Base-by-base conservation (phyloP, 2,113 vertebrate genomes). In the Pao palembangensis region DNA sequence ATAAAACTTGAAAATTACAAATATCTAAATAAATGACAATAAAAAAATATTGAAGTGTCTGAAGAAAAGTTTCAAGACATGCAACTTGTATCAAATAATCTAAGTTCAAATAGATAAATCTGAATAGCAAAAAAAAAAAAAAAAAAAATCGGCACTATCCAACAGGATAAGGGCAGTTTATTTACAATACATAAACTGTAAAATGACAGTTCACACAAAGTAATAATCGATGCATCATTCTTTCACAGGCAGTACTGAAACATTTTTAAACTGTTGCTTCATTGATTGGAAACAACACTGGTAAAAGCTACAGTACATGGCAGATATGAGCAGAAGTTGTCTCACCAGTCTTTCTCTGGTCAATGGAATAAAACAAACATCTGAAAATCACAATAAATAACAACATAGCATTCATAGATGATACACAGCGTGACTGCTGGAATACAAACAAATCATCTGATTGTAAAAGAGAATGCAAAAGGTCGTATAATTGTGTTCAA, bases 171-270 rank as follows among this genome's bases (percentile, higher is more conserved):
- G 73, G 76, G 79, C 67, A 80, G 55, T 88, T 88, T 85, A 83
- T 83, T 88, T 78, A 38, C 60, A 80, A 70, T 77, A 81, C 69
- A 49, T n/a, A 7, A 82, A 23, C 41, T 83, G 78, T 75, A 80
- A 81, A 83, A 77, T 71, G 53, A 78, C 79, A 80, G 50, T 64
- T 57, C 73, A 84, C 75, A 80, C 64, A 83, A 51, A 75, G 59
- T 55, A 73, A 58, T 65, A 66, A 64, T 75, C 47, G 73, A 73
- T 70, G 67, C 65, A 80, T 80, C 76, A 75, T 83, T 83, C 76
- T 77, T 69, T 78, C 74, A 84, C 80, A 86, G 80, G 75, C 76
- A 85, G 76, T 79, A 67, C 80, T 85, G 44, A 75, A 6, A 77
- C 20, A 58, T 71, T 79, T 61, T 47, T 2, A 55, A 61, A 63